phyloP scores from a whole-genome alignment of 2,113 vertebrate species.

The Macrotis lagotis region DNA sequence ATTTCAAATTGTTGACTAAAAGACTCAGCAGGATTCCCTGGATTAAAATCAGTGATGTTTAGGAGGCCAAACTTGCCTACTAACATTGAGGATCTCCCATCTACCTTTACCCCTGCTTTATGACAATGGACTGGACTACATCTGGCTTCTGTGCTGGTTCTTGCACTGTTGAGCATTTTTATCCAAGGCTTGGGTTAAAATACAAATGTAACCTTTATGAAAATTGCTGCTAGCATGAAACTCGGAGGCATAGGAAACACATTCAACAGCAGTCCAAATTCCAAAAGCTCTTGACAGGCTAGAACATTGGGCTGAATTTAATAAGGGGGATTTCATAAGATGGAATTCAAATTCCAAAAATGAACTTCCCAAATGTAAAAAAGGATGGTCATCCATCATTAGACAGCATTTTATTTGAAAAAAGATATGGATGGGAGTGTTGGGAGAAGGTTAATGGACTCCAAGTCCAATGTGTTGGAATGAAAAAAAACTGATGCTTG shows the following conservation, averaged over 20 bases:
- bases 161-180: background rate
- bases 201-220: background rate
- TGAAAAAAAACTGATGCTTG: background rate
- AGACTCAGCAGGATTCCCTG: background rate
- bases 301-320: background rate
- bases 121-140: background rate
- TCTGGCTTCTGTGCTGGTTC: background rate
- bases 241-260: background rate
- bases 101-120: background rate
- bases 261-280: background rate
- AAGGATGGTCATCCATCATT: background rate
- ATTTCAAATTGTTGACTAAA: background rate
- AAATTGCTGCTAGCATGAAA: background rate
- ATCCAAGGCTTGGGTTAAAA: background rate
- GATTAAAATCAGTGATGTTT: background rate
- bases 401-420: background rate
- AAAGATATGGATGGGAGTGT: background rate
- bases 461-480: too few species aligned
- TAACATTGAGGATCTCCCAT: background rate
- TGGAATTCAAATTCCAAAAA: background rate
- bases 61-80: background rate
- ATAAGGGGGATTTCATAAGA: background rate
- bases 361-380: background rate
- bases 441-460: background rate
- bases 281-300: background rate